Evolutionary conservation across 1,140 invertebrate species (phyloP).

Genomic region (Sycophila sp.): DNA sequence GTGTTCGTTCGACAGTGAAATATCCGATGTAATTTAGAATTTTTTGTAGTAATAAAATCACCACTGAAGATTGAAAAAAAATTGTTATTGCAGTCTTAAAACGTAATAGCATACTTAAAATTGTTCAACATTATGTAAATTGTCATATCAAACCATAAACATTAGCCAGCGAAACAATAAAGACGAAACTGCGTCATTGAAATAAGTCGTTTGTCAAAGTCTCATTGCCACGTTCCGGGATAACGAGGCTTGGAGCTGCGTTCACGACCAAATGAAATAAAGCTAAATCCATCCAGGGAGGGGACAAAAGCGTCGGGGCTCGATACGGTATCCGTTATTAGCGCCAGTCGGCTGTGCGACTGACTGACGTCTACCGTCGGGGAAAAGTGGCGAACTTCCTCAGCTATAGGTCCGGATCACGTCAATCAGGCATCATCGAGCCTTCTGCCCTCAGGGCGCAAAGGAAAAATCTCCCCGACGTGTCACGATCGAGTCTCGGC

Average conservation of each 20-base stretch:
- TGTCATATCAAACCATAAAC: too few relatives aligned
- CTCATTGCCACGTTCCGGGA: not conserved
- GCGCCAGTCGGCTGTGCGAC: not conserved
- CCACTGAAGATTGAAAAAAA: too few relatives aligned
- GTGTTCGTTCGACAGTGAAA: too few relatives aligned
- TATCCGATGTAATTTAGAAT: too few relatives aligned
- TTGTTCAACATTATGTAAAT: too few relatives aligned
- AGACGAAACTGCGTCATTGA: not conserved
- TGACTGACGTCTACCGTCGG: not conserved
- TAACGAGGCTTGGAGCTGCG: not conserved
- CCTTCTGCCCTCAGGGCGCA: not conserved
- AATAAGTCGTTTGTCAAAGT: not conserved
- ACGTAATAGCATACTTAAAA: too few relatives aligned
- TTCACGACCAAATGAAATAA: constrained; percentile 1
- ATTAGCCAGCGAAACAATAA: too few relatives aligned
- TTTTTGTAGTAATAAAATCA: too few relatives aligned
- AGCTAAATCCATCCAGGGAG: not conserved
- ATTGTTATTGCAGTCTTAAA: too few relatives aligned
- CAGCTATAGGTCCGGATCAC: constrained; percentile 11
- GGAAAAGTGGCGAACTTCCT: constrained; percentile 5
- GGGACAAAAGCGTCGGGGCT: not conserved
- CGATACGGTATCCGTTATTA: constrained; percentile 2
- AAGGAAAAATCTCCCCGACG: constrained; percentile 1
- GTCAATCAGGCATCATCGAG: constrained; percentile 32
- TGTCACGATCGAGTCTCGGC: not conserved